Conservation (phyloP, 1,140 invertebrate species). For the Tigriopus japonicus region DNA sequence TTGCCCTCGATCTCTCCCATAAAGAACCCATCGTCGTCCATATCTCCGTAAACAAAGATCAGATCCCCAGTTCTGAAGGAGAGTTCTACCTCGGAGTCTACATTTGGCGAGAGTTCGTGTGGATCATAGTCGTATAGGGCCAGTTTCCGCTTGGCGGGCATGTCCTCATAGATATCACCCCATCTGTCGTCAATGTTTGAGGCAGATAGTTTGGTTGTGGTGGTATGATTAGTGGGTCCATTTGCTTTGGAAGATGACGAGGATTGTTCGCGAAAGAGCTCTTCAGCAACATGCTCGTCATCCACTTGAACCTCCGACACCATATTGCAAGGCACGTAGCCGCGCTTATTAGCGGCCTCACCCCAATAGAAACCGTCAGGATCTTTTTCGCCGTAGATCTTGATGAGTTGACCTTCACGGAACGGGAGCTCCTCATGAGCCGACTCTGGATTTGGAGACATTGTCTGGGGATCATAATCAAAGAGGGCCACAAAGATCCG, state of each 20-base stretch:
- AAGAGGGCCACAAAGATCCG: conserved; percentile 83
- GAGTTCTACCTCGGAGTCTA: conserved; percentile 89
- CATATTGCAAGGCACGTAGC: conserved; percentile 96
- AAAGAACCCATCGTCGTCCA: conserved; percentile 95
- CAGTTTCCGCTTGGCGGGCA: conserved; percentile 79
- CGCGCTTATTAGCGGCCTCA: conserved; percentile 64
- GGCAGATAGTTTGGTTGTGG: conserved; percentile 16
- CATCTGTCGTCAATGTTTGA: conserved; percentile 41
- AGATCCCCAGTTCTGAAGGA: conserved; percentile 75
- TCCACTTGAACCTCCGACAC: conserved; percentile 68
- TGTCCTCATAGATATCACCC: conserved; percentile 62
- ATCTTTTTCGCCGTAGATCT: conserved; percentile 93
- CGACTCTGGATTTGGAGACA: conserved; percentile 96
- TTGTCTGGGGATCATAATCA: conserved; percentile 87
- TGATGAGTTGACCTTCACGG: conserved; percentile 87
- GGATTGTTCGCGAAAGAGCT: conserved; percentile 22
- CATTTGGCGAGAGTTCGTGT: conserved; percentile 90
- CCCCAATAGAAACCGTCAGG: conserved; percentile 97
- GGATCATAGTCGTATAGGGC: conserved; percentile 96
- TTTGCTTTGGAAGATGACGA: not conserved
- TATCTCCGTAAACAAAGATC: conserved; percentile 47
- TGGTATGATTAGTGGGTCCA: conserved; percentile 17
- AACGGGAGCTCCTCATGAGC: conserved; percentile 93
- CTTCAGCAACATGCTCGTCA: conserved; percentile 29
- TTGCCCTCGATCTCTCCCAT: conserved; percentile 81